These are phyloP conservation scores for Solenopsis invicta DNA, from an alignment of 1,140 invertebrate genomes.

Conservation along the genomic window DNA sequence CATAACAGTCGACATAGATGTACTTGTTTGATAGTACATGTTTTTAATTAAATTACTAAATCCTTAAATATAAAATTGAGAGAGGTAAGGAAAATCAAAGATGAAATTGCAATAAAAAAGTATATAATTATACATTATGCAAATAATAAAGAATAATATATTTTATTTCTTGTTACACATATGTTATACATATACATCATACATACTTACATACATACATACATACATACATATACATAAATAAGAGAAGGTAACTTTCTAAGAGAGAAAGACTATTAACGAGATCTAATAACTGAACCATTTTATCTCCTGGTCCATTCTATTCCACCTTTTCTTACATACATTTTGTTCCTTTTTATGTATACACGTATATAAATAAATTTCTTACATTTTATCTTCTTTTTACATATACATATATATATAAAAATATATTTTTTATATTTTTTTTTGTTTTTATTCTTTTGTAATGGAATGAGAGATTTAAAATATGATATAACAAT, in stretches of 20 bases:
- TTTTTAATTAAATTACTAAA: too few relatives aligned
- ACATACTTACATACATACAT: not conserved
- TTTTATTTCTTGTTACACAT: not conserved
- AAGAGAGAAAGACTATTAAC: not conserved
- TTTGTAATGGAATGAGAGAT: slow-evolving; percentile 26
- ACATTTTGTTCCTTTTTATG: slow-evolving; percentile 9
- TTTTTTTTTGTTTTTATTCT: slow-evolving; percentile 4
- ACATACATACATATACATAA: not conserved
- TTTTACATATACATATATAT: not conserved
- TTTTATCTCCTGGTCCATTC: not conserved
- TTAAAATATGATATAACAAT: not conserved
- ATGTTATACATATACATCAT: slow-evolving; percentile 1
- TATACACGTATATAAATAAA: slow-evolving; percentile 17
- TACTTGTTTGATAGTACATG: too few relatives aligned
- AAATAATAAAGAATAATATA: not conserved
- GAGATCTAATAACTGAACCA: slow-evolving; percentile 18
- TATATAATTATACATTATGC: not conserved
- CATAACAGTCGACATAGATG: too few relatives aligned
- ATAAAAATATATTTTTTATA: slow-evolving; percentile 3
- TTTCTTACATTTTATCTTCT: slow-evolving; percentile 11
- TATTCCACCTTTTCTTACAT: not conserved
- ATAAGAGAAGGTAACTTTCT: slow-evolving; percentile 8
- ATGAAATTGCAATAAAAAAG: not conserved
- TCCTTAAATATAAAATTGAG: not conserved
- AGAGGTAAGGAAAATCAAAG: not conserved